Base-by-base conservation (phyloP, 2,797 vertebrate species). In the Aulostomus chinensis region DNA sequence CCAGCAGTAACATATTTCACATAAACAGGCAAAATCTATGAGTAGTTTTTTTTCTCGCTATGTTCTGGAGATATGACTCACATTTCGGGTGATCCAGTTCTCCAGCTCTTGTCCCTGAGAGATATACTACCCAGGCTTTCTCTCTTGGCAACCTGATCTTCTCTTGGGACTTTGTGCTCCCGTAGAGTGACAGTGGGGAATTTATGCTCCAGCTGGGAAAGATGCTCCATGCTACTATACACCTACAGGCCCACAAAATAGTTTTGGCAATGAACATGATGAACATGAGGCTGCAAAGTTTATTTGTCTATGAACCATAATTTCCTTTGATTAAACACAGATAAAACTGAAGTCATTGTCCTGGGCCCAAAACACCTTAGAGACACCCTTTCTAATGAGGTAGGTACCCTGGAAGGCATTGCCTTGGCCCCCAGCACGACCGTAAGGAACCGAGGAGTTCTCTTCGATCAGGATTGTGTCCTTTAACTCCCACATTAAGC, bases 211-310 rank as follows among this genome's bases (percentile, higher is more conserved):
- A 95, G 91, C 78, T 96, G 95, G 5, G 94, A 95, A 51, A 97
- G 84, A 39, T 95, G 95, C 68, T 97, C 95, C 95, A 97, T 96
- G 34, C 95, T 97, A 87, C 95, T 97, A 60, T 96, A 96, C 39
- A 96, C 94, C 95, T 97, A 58, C 39, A 63, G 37, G 30, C 16
- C 13, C 25, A 34, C 41, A 45, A 13, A 43, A n/a, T n/a, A 25
- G 9, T 28, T 7, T 8, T 4, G 1, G 9, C 21, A 32, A 39
- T 30, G n/a, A 28, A 6, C n/a, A n/a, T n/a, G n/a, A n/a, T n/a
- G n/a, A n/a, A n/a, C n/a, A n/a, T n/a, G n/a, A n/a, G n/a, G n/a
- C n/a, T n/a, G n/a, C n/a, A n/a, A n/a, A n/a, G n/a, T n/a, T n/a
- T n/a, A n/a, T n/a, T n/a, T n/a, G n/a, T n/a, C n/a, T n/a, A n/a